Evolutionary conservation across 2,113 vertebrate species (phyloP), one percentile per base, ranked within the genome.

Genomic region (Seriola rivoliana): DNA sequence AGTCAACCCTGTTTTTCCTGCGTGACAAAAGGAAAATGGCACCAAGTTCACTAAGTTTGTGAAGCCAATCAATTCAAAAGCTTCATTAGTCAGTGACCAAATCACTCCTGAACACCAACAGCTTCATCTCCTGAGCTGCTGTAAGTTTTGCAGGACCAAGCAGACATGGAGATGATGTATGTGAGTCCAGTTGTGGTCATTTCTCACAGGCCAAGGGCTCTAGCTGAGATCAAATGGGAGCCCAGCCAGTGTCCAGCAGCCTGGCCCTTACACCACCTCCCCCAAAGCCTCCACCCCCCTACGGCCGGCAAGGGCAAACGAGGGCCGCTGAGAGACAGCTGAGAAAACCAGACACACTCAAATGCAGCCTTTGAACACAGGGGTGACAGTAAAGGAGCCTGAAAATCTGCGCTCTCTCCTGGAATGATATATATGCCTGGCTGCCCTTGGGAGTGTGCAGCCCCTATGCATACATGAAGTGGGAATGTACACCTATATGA

Each of bases 141-240:
- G 21, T 54, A 68, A 60, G 44, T 32, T 23, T 66, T 73, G 5
- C 21, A 44, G 23, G n/a, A 69, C 40, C 57, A 55, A 36, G 5
- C 59, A 83, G 78, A 80, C 82, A 68, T 10, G 23, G 71, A 36
- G 46, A 75, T 71, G 63, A 91, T 69, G 71, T 86, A 86, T 90
- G 80, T 55, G 59, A 94, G 95, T 93, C 87, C 93, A 95, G 84
- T 95, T 59, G 25, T 94, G 92, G 80, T 85, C 85, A 89, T 93
- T 90, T 94, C 95, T 97, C 95, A 96, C 91, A 93, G 87, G 44
- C 88, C 84, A 67, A 78, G 73, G 85, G 65, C 86, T 91, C 86
- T 89, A 40, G 88, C 89, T 88, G 88, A 92, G 90, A 91, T 94
- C 91, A 94, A 95, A 90, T 88, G 76, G 84, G 75, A 90, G 80